phyloP scores from a whole-genome alignment of 37 sponge, comb jelly and placozoan genomes.

The Dysidea cf. avara region DNA sequence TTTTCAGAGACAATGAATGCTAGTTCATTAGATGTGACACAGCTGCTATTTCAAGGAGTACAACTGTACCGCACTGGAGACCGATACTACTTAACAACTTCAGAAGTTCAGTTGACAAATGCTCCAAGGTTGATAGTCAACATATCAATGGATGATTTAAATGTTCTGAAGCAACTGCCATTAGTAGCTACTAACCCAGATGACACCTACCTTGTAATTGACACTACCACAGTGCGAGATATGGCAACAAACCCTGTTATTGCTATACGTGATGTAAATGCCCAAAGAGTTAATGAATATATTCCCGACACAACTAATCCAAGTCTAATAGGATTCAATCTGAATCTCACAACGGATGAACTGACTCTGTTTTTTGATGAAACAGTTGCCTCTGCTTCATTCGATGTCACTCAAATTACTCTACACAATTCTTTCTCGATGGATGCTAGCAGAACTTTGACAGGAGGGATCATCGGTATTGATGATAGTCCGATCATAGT shows the following conservation, averaged over 20 bases:
- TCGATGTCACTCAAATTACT: conserved; percentile 75
- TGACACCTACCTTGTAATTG: conserved; percentile 58
- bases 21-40: conserved; percentile 44
- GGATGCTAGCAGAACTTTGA: conserved; percentile 21
- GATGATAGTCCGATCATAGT: conserved; percentile 41
- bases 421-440: conserved; percentile 36
- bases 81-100: conserved; percentile 26
- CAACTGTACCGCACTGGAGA: conserved; percentile 48
- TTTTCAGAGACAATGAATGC: conserved; percentile 82
- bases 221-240: conserved; percentile 56
- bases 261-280: conserved; percentile 41
- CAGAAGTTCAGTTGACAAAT: conserved; percentile 9
- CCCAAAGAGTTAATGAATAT: conserved; percentile 37
- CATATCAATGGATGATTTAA: conserved; percentile 66
- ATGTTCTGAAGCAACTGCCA: conserved; percentile 61
- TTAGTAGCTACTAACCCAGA: conserved; percentile 23
- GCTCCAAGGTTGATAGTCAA: conserved; percentile 47
- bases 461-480: conserved; percentile 49
- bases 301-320: conserved; percentile 57
- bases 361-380: conserved; percentile 82
- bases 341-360: conserved; percentile 62
- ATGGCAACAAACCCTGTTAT: conserved; percentile 53
- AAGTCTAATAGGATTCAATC: conserved; percentile 34
- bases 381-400: conserved; percentile 50
- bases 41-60: conserved; percentile 47